Percentiles rank a stretch among this genome's conserved stretches.
These are phyloP conservation scores for Clarias fuscus DNA, from an alignment of 2,797 vertebrate genomes.

Conservation along the genomic window DNA sequence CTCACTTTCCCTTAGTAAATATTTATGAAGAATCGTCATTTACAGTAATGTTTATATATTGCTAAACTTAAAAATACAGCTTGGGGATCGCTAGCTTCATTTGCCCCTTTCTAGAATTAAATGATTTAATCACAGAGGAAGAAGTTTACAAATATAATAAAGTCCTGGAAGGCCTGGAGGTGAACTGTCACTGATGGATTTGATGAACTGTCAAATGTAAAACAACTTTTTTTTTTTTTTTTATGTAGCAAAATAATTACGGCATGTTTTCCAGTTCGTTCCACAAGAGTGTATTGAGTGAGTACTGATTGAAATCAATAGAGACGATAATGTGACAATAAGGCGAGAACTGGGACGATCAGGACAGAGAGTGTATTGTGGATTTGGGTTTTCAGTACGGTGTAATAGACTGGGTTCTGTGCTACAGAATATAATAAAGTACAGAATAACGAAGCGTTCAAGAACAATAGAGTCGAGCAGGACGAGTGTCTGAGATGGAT, in stretches of 20 bases:
- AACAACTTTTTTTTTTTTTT: not conserved
- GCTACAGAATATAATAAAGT: not conserved
- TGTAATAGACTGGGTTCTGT: not conserved
- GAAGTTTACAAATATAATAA: not conserved
- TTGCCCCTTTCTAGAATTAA: not conserved
- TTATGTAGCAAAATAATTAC: not conserved
- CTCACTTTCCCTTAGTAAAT: too few relatives aligned
- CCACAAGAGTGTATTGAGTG: not conserved
- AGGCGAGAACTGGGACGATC: not conserved
- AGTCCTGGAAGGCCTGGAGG: not conserved
- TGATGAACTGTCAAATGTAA: not conserved
- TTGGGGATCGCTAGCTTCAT: not conserved
- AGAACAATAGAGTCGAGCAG: not conserved
- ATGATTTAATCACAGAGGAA: not conserved
- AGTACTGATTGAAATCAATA: not conserved
- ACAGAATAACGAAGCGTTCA: not conserved
- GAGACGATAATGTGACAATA: not conserved
- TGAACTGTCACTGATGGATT: not conserved
- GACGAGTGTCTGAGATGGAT: not conserved
- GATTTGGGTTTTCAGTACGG: not conserved
- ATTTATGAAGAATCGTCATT: not conserved
- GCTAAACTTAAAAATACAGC: not conserved
- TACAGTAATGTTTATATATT: not conserved
- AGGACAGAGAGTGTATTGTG: not conserved
- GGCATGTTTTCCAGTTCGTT: not conserved